Base-by-base conservation (phyloP, 2,888 invertebrate species). In the Alloscopus bannaensis region DNA sequence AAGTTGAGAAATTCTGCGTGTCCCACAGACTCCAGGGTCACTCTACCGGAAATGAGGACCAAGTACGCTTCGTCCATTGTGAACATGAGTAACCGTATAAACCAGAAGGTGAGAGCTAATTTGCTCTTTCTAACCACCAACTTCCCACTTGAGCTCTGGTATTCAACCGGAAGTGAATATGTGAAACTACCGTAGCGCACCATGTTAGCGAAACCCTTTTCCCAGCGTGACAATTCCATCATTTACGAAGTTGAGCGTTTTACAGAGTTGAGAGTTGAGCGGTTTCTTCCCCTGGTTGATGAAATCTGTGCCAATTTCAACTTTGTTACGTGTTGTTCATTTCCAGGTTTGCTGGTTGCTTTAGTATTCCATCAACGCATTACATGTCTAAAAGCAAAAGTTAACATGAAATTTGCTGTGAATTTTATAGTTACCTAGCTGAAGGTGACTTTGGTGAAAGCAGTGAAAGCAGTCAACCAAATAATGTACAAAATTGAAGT, bases 1-100 rank as follows among this genome's bases (percentile, higher is more conserved):
- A 66, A 66, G 29, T 66, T 36, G 1, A 52, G 20, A n/a, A 66
- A 66, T 24, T 66, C 66, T 24, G 50, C 52, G 20, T 66, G 31
- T 50, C 50, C 50, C 8, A 31, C 31, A 11, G 8, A 4, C 2
- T 52, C 22, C 13, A 52, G n/a, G 13, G 13, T 11, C 1, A 66
- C 20, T 24, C 13, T n/a, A 13, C 13, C 2, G 8, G 66, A 66
- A 1, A 66, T 66, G 2, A 66, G 1, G 24, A 66, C 2, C 8
- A 66, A 24, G 22, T 66, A 66, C 45, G 36, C 26, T 13, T 18
- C 36, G n/a, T 66, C 66, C 1, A 66, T 3, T 18, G 66, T 52
- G 1, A 66, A 18, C 1, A n/a, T 3, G 24, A 62, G 1, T 20
- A 62, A 2, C 24, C 62, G 40, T 0, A 42, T 2, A 3, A 11